A percentile compares a stretch with the other conserved stretches of the same genome.
These are phyloP conservation scores for Yponomeuta plumbellus DNA, from an alignment of 2,888 invertebrate species.

Conservation along the genomic window DNA sequence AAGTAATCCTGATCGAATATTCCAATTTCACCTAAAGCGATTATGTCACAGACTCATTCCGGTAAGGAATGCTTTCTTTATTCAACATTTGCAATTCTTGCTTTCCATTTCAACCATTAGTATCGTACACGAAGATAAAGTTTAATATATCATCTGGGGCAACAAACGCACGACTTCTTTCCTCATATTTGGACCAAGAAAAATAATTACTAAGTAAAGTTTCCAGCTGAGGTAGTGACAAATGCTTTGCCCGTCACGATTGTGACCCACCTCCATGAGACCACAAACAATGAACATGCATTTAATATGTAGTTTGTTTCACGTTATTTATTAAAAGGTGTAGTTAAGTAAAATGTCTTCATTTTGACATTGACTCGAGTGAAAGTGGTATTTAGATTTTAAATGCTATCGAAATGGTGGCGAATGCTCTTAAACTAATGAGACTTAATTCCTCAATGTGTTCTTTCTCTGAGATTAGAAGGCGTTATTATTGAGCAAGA, in stretches of 20 bases:
- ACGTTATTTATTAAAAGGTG: background rate
- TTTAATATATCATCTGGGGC: background rate
- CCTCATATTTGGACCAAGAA: background rate
- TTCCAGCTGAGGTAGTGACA: background rate
- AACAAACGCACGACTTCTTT: background rate
- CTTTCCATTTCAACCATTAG: background rate
- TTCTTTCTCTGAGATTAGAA: no score
- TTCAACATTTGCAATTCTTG: background rate
- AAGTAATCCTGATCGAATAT: conserved; percentile 1
- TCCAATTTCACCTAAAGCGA: background rate
- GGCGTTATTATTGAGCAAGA: background rate
- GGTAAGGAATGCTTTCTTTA: background rate
- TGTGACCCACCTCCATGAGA: background rate
- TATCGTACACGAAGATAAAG: background rate
- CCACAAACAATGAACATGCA: background rate
- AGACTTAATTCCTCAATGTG: background rate
- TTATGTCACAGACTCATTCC: background rate
- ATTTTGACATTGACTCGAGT: background rate
- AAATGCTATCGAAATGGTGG: background rate
- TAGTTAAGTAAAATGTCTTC: background rate
- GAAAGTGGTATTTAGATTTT: background rate
- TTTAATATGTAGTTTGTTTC: background rate
- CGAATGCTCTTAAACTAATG: background rate
- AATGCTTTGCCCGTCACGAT: background rate
- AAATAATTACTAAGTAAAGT: background rate